Evolutionary conservation across 2,888 invertebrate species (phyloP).

Genomic region (Brachynemurus nebulosus): DNA sequence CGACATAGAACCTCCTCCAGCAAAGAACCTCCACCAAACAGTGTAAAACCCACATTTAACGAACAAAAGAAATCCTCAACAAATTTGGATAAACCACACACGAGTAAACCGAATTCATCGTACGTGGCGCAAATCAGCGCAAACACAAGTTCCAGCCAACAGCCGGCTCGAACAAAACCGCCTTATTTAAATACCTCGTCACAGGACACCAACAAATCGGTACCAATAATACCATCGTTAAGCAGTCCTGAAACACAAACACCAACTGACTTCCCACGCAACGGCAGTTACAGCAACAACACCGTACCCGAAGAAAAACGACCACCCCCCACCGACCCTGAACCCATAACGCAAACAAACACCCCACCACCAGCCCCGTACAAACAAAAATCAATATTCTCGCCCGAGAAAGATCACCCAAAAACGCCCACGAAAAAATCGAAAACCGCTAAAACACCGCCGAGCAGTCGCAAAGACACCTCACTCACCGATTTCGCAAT

Average conservation of each 20-base stretch:
- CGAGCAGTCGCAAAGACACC: conserved; percentile 16
- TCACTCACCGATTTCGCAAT: conserved; percentile 30
- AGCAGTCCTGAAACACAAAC: no score
- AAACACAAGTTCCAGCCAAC: no score
- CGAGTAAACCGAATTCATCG: no score
- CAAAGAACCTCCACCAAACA: no score
- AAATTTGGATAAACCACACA: background rate
- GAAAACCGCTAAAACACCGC: conserved; percentile 20
- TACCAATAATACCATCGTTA: no score
- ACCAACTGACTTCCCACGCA: background rate
- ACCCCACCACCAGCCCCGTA: conserved; percentile 25
- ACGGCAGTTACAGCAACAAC: background rate
- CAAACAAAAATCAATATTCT: conserved; percentile 47
- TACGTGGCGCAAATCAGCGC: no score
- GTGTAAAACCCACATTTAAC: background rate
- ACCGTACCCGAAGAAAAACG: conserved; percentile 23
- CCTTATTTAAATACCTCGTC: background rate
- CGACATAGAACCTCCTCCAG: no score
- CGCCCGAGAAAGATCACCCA: conserved; percentile 43
- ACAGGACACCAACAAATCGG: no score
- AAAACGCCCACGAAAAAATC: conserved; percentile 22
- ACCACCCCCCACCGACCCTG: conserved; percentile 27
- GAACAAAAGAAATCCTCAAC: background rate
- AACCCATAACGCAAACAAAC: no score
- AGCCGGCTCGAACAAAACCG: no score